Conservation (phyloP, 2,113 vertebrate genomes). For the Chaetorhynchus papuensis region DNA sequence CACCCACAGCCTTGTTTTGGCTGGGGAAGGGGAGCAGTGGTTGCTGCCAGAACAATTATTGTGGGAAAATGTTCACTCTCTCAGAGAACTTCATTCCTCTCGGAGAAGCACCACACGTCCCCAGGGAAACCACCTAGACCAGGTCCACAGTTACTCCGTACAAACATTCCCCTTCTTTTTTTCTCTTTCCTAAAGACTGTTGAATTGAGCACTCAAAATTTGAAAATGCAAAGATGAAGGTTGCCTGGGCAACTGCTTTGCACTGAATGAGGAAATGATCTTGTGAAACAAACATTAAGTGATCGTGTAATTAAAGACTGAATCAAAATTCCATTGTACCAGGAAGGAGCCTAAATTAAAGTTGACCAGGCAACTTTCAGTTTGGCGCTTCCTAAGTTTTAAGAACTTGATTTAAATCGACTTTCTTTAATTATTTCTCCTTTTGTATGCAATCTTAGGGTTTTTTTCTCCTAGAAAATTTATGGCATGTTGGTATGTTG, state of each 20-base stretch:
- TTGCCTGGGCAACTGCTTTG: constrained; percentile 67
- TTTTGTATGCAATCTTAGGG: background rate
- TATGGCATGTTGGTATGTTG: background rate
- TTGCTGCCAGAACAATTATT: background rate
- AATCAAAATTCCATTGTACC: constrained; percentile 49
- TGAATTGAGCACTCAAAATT: constrained; percentile 58
- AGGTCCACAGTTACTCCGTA: background rate
- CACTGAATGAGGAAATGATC: constrained; percentile 57
- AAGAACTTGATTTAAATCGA: background rate
- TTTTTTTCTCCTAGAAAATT: background rate
- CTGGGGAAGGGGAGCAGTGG: background rate
- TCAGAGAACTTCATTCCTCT: background rate
- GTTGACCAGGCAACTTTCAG: constrained; percentile 30
- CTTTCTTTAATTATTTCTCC: background rate
- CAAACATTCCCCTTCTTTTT: background rate
- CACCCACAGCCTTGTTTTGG: background rate
- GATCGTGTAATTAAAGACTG: constrained; percentile 63
- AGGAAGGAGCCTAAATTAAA: constrained; percentile 22
- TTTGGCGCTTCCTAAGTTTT: background rate
- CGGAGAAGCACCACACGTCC: fast-evolving
- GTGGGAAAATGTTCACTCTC: background rate
- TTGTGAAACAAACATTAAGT: constrained; percentile 64
- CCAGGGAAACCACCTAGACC: background rate
- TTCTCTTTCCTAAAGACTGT: background rate
- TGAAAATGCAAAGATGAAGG: constrained; percentile 64